Evolutionary conservation across 2,113 vertebrate genomes (phyloP).

Genomic region (Chiloscyllium plagiosum): DNA sequence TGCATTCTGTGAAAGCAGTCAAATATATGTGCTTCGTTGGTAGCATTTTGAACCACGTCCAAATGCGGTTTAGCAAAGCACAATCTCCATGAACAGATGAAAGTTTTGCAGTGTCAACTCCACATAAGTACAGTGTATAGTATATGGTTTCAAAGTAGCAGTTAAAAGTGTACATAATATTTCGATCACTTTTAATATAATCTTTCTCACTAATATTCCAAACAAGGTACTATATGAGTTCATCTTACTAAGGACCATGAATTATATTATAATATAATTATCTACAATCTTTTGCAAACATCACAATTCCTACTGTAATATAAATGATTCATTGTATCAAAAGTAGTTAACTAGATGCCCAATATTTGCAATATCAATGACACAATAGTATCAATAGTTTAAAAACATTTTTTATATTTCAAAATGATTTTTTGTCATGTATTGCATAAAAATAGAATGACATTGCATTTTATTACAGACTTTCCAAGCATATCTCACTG

Average conservation of each 20-base stretch:
- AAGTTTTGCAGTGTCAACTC: not conserved
- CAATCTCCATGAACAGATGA: not conserved
- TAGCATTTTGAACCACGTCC: not conserved
- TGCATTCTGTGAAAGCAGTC: not conserved
- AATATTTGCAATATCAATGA: constrained; percentile 30
- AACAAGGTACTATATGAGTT: not conserved
- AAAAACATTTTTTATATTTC: not conserved
- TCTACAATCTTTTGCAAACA: not conserved
- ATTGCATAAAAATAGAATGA: not conserved
- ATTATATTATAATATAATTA: not conserved
- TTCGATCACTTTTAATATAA: not conserved
- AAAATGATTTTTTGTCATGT: not conserved
- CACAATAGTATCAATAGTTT: not conserved
- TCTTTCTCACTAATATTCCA: not conserved
- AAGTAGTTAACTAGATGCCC: not conserved
- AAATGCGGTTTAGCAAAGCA: not conserved
- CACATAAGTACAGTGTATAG: not conserved
- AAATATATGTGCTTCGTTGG: not conserved
- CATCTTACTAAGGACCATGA: not conserved
- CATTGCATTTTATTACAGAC: not conserved
- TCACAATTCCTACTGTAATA: not conserved
- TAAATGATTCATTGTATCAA: not conserved
- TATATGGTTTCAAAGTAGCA: not conserved
- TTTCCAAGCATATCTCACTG: not conserved
- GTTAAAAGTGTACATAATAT: not conserved